phyloP scores from a whole-genome alignment of 1,140 invertebrate genomes.

The Laupala kohalensis region DNA sequence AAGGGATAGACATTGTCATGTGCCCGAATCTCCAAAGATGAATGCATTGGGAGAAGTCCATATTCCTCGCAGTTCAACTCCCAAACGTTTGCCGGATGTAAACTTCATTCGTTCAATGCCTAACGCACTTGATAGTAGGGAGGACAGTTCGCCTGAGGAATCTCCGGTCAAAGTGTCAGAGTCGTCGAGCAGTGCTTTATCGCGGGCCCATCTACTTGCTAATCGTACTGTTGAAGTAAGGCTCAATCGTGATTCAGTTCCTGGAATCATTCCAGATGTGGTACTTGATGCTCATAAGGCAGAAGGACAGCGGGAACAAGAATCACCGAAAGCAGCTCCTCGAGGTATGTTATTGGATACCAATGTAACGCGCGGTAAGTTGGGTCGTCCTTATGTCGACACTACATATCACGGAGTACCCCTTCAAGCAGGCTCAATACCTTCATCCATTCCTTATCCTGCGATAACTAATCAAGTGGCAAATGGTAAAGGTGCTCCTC shows the following conservation, averaged over 20 bases:
- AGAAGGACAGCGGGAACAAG: not conserved
- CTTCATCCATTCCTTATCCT: not conserved
- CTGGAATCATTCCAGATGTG: not conserved
- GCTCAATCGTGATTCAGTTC: not conserved
- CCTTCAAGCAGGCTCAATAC: not conserved
- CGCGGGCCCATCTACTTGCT: no score
- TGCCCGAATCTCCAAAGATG: no score
- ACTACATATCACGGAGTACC: not conserved
- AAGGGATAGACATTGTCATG: no score
- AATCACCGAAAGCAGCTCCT: not conserved
- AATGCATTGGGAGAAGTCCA: not conserved
- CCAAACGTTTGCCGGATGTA: not conserved
- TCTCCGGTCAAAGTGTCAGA: not conserved
- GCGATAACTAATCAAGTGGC: not conserved
- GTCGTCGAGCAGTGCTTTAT: not conserved
- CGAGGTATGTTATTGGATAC: not conserved
- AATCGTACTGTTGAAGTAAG: not conserved
- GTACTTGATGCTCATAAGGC: not conserved
- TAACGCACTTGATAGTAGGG: not conserved
- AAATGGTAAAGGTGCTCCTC: not conserved
- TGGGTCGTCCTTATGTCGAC: not conserved
- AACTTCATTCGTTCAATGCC: not conserved
- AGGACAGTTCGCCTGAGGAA: not conserved
- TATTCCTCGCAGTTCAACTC: not conserved
- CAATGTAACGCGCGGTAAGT: not conserved